These are phyloP conservation scores for Tetrao urogallus DNA, from an alignment of 2,113 vertebrate genomes.

Conservation along the genomic window DNA sequence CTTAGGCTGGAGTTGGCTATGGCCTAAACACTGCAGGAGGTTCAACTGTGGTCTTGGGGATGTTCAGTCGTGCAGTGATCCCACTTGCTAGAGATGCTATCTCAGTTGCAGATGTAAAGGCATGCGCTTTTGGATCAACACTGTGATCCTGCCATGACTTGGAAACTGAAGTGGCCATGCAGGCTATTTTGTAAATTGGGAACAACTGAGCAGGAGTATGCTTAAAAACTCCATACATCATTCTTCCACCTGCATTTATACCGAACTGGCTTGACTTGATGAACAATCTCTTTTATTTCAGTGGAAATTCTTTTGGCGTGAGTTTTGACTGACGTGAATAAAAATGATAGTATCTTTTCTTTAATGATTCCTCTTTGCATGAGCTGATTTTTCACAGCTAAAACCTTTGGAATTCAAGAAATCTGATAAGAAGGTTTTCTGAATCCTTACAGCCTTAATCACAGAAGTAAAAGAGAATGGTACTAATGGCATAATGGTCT, in stretches of 20 bases:
- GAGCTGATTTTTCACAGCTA: not conserved
- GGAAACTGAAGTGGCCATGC: not conserved
- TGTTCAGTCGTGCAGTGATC: not conserved
- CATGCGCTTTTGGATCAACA: not conserved
- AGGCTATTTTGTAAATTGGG: not conserved
- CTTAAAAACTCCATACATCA: not conserved
- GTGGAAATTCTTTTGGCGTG: not conserved
- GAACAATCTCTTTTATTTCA: not conserved
- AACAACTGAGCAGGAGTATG: not conserved
- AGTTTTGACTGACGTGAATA: not conserved
- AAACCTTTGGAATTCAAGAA: not conserved
- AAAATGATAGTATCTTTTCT: constrained; percentile 14
- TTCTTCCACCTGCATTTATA: not conserved
- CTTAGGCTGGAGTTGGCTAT: not conserved
- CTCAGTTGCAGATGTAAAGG: not conserved
- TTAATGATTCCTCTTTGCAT: not conserved
- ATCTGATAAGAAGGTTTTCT: not conserved
- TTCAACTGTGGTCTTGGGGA: not conserved
- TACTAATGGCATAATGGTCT: not conserved
- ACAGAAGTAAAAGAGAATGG: not conserved
- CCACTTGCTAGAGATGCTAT: not conserved
- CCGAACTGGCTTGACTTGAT: not conserved
- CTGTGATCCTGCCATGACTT: not conserved
- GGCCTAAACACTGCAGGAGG: not conserved
- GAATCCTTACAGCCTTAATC: not conserved